A percentile compares a stretch with the other conserved stretches of the same genome.
Conservation (phyloP, 1,140 invertebrate species). For the Brachionus sp. region DNA sequence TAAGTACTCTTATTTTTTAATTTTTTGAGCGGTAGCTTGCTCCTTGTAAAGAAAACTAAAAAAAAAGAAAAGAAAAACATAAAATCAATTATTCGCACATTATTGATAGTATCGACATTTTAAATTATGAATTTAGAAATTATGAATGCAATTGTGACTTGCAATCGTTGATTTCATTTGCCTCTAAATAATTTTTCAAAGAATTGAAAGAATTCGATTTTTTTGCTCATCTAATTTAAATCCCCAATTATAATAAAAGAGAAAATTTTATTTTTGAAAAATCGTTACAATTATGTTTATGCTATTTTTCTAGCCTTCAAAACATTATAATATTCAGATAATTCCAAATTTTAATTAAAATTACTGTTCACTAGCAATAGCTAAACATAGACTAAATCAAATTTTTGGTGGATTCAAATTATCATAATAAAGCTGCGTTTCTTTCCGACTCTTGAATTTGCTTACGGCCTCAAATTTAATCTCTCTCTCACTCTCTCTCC, state of each 20-base stretch:
- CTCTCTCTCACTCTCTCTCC: background rate
- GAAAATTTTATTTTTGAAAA: background rate
- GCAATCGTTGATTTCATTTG: background rate
- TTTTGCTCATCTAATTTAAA: background rate
- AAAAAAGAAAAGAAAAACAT: background rate
- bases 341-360: constrained; percentile 33
- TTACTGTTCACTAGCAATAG: background rate
- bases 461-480: background rate
- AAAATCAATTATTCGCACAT: constrained; percentile 4
- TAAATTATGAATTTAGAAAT: background rate
- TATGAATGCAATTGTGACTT: background rate
- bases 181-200: background rate
- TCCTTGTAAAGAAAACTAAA: background rate
- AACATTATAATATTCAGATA: constrained; percentile 33
- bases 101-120: constrained; percentile 3
- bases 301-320: background rate
- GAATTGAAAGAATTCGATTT: background rate
- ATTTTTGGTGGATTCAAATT: background rate
- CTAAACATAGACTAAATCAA: background rate
- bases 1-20: background rate
- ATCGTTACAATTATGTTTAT: constrained; percentile 42
- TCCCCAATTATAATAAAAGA: background rate
- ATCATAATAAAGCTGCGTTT: background rate
- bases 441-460: background rate
- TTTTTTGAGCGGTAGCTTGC: background rate